Evolutionary conservation across 2,113 vertebrate genomes (phyloP).

Genomic region (Rhadina sibilatrix): DNA sequence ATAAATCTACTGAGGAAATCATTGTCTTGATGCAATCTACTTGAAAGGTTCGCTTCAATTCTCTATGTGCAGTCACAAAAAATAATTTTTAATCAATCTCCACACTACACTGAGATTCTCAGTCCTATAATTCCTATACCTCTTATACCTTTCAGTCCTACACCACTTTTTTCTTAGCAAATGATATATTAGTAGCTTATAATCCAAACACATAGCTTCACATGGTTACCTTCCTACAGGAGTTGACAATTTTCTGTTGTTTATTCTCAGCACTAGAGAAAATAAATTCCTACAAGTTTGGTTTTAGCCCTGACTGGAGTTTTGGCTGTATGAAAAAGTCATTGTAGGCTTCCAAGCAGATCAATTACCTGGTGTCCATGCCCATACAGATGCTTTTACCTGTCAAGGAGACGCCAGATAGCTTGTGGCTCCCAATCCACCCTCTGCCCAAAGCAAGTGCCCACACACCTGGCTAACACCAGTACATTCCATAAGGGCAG

Average conservation of each 20-base stretch:
- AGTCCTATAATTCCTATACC: neutral
- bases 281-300: neutral
- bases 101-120: neutral
- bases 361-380: neutral
- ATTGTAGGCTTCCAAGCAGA: neutral
- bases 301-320: neutral
- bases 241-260: neutral
- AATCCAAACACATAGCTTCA: neutral
- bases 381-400: neutral
- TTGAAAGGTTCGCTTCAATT: neutral
- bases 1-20: neutral
- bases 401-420: neutral
- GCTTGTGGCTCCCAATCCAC: neutral
- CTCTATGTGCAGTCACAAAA: neutral
- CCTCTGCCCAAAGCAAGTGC: neutral
- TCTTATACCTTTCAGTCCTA: neutral
- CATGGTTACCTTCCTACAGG: neutral
- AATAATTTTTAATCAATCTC: neutral
- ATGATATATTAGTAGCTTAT: neutral
- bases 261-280: neutral
- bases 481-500: accelerated
- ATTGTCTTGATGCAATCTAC: neutral
- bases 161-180: neutral
- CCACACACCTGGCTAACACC: neutral
- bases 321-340: neutral